These are phyloP conservation scores for Zelleria hepariella DNA, from an alignment of 2,888 invertebrate genomes.

Conservation along the genomic window DNA sequence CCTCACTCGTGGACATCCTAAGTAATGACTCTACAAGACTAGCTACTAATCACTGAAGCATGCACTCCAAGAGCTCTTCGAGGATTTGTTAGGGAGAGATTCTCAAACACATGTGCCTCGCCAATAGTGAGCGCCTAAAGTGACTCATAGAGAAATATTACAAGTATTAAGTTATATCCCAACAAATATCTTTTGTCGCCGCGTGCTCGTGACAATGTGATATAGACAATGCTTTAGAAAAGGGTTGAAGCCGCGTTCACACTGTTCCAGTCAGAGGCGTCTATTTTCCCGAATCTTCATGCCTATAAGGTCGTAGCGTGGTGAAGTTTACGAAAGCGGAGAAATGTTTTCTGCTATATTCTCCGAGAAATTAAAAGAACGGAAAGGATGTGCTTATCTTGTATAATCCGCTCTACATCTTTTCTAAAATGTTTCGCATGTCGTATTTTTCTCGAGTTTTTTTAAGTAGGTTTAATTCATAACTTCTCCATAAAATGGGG, in stretches of 20 bases:
- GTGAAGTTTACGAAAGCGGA: background rate
- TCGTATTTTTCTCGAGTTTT: no score
- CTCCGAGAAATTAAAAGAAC: background rate
- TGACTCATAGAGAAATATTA: conserved; percentile 50
- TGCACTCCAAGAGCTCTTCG: background rate
- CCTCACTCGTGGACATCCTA: background rate
- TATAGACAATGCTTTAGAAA: conserved; percentile 66
- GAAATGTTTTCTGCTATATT: background rate
- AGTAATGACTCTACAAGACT: background rate
- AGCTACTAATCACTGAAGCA: background rate
- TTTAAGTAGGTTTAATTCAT: no score
- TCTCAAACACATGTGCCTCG: background rate
- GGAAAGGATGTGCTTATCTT: no score
- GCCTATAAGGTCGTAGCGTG: no score
- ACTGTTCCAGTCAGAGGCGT: no score
- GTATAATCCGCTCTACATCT: no score
- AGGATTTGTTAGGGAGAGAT: background rate
- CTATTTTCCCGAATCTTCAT: background rate
- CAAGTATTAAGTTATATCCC: conserved; percentile 61
- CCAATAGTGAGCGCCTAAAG: conserved; percentile 14
- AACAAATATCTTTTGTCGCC: conserved; percentile 63
- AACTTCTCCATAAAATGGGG: no score
- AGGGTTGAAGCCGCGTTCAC: conserved; percentile 52
- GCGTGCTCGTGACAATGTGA: conserved; percentile 66
- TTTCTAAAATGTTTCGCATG: no score